phyloP scores from a whole-genome alignment of 2,797 vertebrate genomes.

The Aulostomus chinensis region DNA sequence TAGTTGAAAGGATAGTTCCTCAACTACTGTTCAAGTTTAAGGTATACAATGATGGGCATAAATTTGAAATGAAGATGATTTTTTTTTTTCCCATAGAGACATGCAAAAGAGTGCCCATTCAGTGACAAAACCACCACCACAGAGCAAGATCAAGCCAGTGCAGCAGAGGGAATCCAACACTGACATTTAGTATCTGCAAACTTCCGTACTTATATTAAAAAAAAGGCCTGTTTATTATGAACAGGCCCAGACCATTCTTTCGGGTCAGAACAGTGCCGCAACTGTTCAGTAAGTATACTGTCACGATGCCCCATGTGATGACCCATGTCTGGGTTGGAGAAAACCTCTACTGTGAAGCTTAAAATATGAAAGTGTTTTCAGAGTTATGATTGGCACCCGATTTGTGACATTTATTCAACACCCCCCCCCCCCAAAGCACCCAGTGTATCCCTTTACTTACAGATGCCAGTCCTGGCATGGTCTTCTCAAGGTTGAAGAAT shows the following conservation, averaged over 20 bases:
- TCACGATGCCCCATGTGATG: no score
- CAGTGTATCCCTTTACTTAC: conserved; percentile 83
- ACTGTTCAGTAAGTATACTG: no score
- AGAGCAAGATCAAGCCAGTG: conserved; percentile 30
- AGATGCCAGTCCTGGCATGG: conserved; percentile 94
- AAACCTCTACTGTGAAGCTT: conserved; percentile 39
- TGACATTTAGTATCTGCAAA: not conserved
- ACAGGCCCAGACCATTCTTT: no score
- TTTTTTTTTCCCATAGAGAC: not conserved
- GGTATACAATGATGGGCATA: conserved; percentile 74
- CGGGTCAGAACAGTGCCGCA: no score
- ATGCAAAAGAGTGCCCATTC: conserved; percentile 23
- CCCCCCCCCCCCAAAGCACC: conserved; percentile 1
- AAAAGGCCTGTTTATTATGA: no score
- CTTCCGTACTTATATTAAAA: no score
- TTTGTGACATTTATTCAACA: conserved; percentile 13
- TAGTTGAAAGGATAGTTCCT: not conserved
- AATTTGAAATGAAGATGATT: conserved; percentile 57
- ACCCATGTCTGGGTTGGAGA: no score
- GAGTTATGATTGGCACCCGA: conserved; percentile 1
- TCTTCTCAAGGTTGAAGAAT: conserved; percentile 98
- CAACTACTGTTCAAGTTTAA: conserved; percentile 6
- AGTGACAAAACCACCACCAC: conserved; percentile 43
- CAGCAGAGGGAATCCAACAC: conserved; percentile 38
- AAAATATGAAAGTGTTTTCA: not conserved